phyloP scores from a whole-genome alignment of 2,113 vertebrate genomes.

The Microcebus murinus region DNA sequence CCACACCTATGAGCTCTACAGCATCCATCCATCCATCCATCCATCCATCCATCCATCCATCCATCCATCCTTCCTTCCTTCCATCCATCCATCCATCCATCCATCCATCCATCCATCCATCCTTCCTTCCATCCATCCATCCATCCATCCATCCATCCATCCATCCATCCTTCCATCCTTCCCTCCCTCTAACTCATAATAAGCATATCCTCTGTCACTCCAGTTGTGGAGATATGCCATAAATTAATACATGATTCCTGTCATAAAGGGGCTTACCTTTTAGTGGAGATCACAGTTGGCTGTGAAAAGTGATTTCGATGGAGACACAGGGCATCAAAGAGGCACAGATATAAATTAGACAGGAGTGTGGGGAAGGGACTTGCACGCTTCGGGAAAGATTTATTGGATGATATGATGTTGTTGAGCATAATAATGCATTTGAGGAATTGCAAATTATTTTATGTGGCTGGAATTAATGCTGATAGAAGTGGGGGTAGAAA shows the following conservation, averaged over 20 bases:
- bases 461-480: background rate
- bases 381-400: background rate
- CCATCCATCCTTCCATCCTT: background rate
- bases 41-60: background rate
- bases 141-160: background rate
- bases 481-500: background rate
- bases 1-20: background rate
- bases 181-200: background rate
- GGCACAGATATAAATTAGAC: background rate
- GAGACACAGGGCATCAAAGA: background rate
- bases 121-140: no score
- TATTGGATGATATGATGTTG: background rate
- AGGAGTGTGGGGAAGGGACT: background rate
- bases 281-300: background rate
- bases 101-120: background rate
- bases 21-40: background rate
- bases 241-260: background rate
- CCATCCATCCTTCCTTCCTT: background rate
- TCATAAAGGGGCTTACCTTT: background rate
- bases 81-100: background rate
- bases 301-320: conserved; percentile 2
- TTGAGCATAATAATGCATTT: background rate
- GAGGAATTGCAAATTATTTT: background rate
- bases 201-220: background rate
- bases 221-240: background rate